These are phyloP conservation scores for Helleia helle DNA, from an alignment of 2,888 invertebrate genomes.

Conservation along the genomic window DNA sequence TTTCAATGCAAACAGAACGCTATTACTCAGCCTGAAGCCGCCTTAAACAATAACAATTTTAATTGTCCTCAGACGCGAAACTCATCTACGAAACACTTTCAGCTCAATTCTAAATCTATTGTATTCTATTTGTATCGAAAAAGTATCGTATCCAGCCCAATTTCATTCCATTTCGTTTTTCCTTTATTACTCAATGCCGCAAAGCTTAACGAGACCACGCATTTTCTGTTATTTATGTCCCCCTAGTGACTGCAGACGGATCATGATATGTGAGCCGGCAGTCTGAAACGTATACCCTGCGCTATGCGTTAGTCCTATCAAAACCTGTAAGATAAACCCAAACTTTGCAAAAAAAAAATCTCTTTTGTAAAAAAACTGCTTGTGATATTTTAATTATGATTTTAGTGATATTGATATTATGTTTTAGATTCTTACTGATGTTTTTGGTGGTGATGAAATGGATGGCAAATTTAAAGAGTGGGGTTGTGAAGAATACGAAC, in stretches of 20 bases:
- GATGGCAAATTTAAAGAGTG: slow-evolving; percentile 67
- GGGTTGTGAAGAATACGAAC: slow-evolving; percentile 81
- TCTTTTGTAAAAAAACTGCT: slow-evolving; percentile 1
- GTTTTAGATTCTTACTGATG: slow-evolving; percentile 83
- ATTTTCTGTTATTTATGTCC: slow-evolving; percentile 70
- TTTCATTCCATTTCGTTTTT: slow-evolving; percentile 74
- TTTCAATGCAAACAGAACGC: slow-evolving; percentile 54
- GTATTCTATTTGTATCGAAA: slow-evolving; percentile 58
- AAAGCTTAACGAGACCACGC: slow-evolving; percentile 70
- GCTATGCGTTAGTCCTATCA: slow-evolving; percentile 62
- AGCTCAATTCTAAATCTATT: slow-evolving; percentile 62
- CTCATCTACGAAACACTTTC: slow-evolving; percentile 48
- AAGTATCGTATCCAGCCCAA: slow-evolving; percentile 68
- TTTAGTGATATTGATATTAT: no score
- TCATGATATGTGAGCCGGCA: slow-evolving; percentile 63
- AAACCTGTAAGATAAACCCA: slow-evolving; percentile 35
- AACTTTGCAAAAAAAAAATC: not conserved
- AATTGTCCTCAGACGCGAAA: slow-evolving; percentile 55
- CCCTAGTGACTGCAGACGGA: slow-evolving; percentile 69
- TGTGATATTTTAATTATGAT: not conserved
- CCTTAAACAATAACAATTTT: slow-evolving; percentile 59
- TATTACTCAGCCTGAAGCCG: slow-evolving; percentile 41
- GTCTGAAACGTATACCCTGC: slow-evolving; percentile 55
- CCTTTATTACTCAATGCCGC: slow-evolving; percentile 72
- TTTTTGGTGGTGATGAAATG: slow-evolving; percentile 76